Base-by-base conservation (phyloP, 2,113 vertebrate genomes). In the Patagioenas fasciata region DNA sequence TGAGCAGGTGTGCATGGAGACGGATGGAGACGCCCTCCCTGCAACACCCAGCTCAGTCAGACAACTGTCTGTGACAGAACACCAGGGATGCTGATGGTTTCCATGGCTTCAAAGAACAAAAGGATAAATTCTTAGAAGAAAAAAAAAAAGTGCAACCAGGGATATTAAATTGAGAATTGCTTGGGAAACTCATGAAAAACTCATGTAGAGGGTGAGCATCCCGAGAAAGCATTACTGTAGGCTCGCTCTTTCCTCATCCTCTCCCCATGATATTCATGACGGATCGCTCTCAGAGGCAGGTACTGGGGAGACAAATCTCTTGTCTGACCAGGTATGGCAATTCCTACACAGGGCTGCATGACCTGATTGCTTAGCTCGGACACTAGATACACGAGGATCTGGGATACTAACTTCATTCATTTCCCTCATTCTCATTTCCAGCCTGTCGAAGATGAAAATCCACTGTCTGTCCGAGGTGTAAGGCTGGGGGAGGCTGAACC, bases 301-400 rank as follows among this genome's bases (percentile, higher is more conserved):
- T 3, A 9, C 11, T 5, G 14, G 12, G 25, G 40, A 85, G 75
- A 93, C 61, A 92, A 85, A 95, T 88, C 19, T 92, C 53, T 79
- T 74, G 31, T 74, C 85, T 92, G 62, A 85, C 9, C 57, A 60
- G 91, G 9, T 67, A 34, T 38, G 79, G 92, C 94, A 93, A 54
- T 34, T 88, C 85, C 74, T 40, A 81, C 51, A 58, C 47, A 29
- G 51, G 31, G 28, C 85, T 79, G 70, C 3, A 4, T 0, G 0
- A 69, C 29, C 74, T 36, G 51, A 94, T 60, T 79, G 70, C 85
- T 93, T 87, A 62, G 40, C 57, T 67, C 11, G 31, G 65, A 62
- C 0, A 0, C 38, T 21, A 74, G 61, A 71, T n/a, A 67, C 60
- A 40, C 0, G 0, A 74, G 31, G 14, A 18, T 18, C 66, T 47